A percentile compares a stretch with the other conserved stretches of the same genome.
Evolutionary conservation across 1,140 invertebrate genomes (phyloP).

Genomic region (Diachasma alloeum): DNA sequence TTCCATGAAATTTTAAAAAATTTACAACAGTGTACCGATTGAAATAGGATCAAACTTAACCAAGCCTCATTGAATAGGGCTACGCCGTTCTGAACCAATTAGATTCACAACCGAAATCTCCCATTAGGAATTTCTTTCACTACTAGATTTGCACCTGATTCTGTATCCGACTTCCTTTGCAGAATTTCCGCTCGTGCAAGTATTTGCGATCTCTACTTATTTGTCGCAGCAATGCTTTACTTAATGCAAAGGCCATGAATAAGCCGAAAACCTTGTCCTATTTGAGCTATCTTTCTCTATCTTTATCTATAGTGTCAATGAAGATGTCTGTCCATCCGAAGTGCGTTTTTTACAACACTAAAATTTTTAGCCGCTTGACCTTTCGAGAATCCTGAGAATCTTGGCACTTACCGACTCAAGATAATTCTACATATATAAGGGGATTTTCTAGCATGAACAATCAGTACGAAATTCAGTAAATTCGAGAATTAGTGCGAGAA

Average conservation of each 20-base stretch:
- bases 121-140: too few relatives aligned
- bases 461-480: background rate
- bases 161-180: too few relatives aligned
- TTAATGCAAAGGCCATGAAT: background rate
- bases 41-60: too few relatives aligned
- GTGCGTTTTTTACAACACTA: background rate
- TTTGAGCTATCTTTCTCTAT: background rate
- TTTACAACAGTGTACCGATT: too few relatives aligned
- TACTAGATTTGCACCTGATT: too few relatives aligned
- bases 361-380: background rate
- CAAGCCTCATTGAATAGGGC: too few relatives aligned
- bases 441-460: too few relatives aligned
- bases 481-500: background rate
- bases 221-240: background rate
- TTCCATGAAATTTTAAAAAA: too few relatives aligned
- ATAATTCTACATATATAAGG: background rate
- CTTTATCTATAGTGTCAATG: background rate
- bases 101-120: too few relatives aligned
- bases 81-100: too few relatives aligned
- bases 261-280: background rate
- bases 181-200: background rate
- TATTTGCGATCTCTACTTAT: background rate
- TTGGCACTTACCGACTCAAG: background rate
- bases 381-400: background rate
- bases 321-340: background rate